Percentiles rank a stretch among this genome's conserved stretches.
phyloP scores from a whole-genome alignment of 2,797 vertebrate genomes.

The Enteromius afrohamiltoni region DNA sequence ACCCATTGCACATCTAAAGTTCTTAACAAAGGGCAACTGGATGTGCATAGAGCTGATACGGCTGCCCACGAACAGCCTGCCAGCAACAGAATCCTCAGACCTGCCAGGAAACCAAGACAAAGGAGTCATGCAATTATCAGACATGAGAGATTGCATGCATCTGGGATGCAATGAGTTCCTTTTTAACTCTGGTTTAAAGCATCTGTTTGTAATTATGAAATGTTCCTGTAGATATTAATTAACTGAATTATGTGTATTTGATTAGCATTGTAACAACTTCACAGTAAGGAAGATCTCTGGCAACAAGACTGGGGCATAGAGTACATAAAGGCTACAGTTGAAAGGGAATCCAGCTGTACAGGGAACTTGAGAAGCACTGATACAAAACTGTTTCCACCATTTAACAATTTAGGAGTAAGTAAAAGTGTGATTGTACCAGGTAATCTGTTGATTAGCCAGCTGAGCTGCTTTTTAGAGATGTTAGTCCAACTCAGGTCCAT shows the following conservation, averaged over 20 bases:
- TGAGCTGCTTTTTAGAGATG: conserved; percentile 97
- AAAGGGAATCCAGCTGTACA: not conserved
- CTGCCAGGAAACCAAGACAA: conserved; percentile 73
- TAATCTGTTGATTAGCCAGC: conserved; percentile 96
- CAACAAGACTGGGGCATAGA: not conserved
- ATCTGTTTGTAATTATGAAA: not conserved
- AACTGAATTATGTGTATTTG: not conserved
- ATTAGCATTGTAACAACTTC: not conserved
- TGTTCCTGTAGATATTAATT: not conserved
- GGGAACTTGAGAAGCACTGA: not conserved
- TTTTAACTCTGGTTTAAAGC: not conserved
- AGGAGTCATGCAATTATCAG: conserved; percentile 43
- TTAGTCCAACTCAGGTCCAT: conserved; percentile 98
- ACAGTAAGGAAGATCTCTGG: not conserved
- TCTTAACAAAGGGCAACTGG: conserved; percentile 91
- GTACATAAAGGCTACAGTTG: not conserved
- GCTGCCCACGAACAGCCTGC: conserved; percentile 97
- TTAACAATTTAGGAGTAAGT: not conserved
- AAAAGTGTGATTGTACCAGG: conserved; percentile 75
- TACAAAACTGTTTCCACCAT: not conserved
- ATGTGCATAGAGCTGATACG: conserved; percentile 94
- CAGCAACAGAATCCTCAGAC: conserved; percentile 88
- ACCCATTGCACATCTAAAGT: conserved; percentile 96
- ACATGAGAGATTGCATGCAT: not conserved
- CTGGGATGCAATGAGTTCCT: not conserved